Percentiles rank a stretch among this genome's conserved stretches.
Conservation (phyloP, 2,888 invertebrate species). For the Pachliopta kotzebuea region DNA sequence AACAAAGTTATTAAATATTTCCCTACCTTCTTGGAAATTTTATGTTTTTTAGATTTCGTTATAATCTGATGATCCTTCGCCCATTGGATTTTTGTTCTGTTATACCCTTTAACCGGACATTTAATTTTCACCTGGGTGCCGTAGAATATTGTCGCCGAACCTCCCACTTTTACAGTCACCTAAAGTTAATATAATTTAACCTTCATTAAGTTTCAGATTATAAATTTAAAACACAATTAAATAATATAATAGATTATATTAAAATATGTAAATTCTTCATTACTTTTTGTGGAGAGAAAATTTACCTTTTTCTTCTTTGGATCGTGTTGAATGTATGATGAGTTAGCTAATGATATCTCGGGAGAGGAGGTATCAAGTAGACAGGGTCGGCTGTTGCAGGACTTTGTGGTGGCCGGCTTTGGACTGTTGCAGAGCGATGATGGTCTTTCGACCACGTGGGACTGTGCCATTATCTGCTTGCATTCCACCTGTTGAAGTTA, state of each 20-base stretch:
- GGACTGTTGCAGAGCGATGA: conserved; percentile 87
- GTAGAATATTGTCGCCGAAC: conserved; percentile 93
- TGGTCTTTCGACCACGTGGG: conserved; percentile 91
- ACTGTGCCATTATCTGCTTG: conserved; percentile 95
- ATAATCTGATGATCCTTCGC: conserved; percentile 91
- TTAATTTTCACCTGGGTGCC: conserved; percentile 96
- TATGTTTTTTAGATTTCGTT: conserved; percentile 89
- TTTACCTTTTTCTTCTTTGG: conserved; percentile 86
- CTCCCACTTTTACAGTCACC: conserved; percentile 93
- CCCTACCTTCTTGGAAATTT: conserved; percentile 89
- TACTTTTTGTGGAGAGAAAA: neutral
- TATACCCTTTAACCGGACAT: conserved; percentile 93
- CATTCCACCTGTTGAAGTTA: conserved; percentile 84
- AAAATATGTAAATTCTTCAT: no score
- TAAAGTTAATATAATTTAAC: conserved; percentile 38
- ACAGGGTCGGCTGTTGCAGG: conserved; percentile 92
- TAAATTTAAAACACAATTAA: no score
- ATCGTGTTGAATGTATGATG: conserved; percentile 91
- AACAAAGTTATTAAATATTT: neutral
- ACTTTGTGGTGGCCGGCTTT: conserved; percentile 88
- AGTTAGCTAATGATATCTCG: conserved; percentile 88
- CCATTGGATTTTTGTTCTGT: conserved; percentile 93
- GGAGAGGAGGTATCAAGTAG: conserved; percentile 85
- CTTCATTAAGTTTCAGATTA: no score
- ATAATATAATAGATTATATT: no score